Conservation (phyloP, 2,888 invertebrate species). For the Rhyacophila evoluta region DNA sequence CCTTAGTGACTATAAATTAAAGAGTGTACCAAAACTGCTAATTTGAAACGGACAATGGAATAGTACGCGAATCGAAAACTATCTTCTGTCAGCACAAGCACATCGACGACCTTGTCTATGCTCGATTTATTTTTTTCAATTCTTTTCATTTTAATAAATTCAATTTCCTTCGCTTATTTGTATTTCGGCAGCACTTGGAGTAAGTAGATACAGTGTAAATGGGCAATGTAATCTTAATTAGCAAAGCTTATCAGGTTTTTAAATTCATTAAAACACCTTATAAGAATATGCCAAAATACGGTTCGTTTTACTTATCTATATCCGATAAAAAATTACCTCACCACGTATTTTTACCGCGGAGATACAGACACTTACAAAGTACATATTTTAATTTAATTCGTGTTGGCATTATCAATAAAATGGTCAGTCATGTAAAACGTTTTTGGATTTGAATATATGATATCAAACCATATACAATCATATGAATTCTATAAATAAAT, state of each 20-base stretch:
- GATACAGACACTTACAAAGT: not conserved
- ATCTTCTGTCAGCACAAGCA: not conserved
- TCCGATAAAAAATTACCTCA: not conserved
- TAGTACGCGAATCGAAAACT: not conserved
- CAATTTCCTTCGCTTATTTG: not conserved
- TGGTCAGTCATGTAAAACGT: not conserved
- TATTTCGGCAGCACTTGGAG: not conserved
- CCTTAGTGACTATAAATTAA: too few species aligned
- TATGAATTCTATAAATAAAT: not conserved
- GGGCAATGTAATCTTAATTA: not conserved
- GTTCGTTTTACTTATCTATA: not conserved
- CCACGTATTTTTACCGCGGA: not conserved
- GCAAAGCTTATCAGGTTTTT: not conserved
- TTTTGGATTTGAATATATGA: not conserved
- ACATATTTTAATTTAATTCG: not conserved
- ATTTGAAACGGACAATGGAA: not conserved
- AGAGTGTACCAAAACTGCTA: too few species aligned
- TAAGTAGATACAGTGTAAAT: not conserved
- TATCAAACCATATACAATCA: not conserved
- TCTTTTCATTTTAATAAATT: not conserved
- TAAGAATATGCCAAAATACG: not conserved
- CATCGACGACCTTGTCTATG: slow-evolving; percentile 15
- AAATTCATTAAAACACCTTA: not conserved
- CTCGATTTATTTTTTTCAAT: slow-evolving; percentile 7
- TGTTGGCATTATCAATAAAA: not conserved